Conservation (phyloP, 2,888 invertebrate genomes). For the Erpobdella octoculata region DNA sequence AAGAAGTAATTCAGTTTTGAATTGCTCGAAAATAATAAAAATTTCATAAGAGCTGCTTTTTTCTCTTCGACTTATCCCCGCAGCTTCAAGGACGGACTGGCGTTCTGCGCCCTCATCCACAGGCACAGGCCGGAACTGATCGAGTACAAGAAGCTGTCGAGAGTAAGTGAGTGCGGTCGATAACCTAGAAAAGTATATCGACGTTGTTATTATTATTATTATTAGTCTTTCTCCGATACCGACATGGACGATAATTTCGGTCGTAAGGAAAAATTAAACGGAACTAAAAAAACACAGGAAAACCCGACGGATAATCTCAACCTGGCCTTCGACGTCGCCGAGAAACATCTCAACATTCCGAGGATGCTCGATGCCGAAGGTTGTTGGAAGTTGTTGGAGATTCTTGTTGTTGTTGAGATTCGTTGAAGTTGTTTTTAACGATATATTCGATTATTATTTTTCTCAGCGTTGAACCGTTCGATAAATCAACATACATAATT, state of each 20-base stretch:
- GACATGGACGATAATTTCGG: background rate
- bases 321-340: slow-evolving; percentile 98
- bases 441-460: no score
- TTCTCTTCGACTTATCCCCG: no score
- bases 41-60: no score
- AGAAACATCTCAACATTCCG: slow-evolving; percentile 99
- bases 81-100: slow-evolving; percentile 98
- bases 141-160: slow-evolving; percentile 95
- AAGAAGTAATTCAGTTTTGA: no score
- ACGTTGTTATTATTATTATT: no score
- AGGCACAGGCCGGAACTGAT: slow-evolving; percentile 97
- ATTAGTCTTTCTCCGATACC: no score
- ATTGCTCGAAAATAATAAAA: no score
- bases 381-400: slow-evolving; percentile 48
- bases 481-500: no score
- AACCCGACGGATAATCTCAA: slow-evolving; percentile 97
- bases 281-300: slow-evolving; percentile 57
- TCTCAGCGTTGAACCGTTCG: no score
- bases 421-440: no score
- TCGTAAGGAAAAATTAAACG: no score
- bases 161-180: slow-evolving; percentile 54
- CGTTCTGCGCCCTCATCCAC: slow-evolving; percentile 98
- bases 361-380: slow-evolving; percentile 99
- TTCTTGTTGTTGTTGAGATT: background rate
- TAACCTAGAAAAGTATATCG: background rate